Evolutionary conservation across 1,140 invertebrate species (phyloP).

Genomic region (Diorhabda elongata): DNA sequence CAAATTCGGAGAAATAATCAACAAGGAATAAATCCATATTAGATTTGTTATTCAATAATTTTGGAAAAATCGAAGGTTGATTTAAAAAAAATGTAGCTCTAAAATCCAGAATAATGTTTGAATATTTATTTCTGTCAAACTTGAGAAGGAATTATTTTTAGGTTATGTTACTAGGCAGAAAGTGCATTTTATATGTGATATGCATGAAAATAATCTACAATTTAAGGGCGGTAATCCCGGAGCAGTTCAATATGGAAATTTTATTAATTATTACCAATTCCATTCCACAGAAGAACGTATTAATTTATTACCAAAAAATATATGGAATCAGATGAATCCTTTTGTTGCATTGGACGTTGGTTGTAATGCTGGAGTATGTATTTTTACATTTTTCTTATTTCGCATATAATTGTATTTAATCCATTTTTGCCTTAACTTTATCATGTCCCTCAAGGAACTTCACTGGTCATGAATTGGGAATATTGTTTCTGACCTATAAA

Average conservation of each 20-base stretch:
- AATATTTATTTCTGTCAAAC: no score
- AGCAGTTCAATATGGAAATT: constrained; percentile 73
- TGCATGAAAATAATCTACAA: constrained; percentile 28
- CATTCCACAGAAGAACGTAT: constrained; percentile 65
- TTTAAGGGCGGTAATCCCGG: constrained; percentile 61
- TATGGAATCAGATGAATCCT: constrained; percentile 53
- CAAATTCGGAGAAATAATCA: no score
- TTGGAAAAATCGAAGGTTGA: no score
- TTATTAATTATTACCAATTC: constrained; percentile 82
- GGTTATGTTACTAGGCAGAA: no score
- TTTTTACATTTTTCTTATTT: constrained; percentile 13
- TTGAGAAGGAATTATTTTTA: no score
- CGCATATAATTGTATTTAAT: constrained; percentile 11
- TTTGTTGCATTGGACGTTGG: constrained; percentile 65
- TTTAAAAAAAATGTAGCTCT: no score
- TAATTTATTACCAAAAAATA: constrained; percentile 55
- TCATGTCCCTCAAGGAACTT: no score
- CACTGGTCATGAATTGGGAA: no score
- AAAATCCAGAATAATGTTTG: no score
- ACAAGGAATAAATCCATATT: no score
- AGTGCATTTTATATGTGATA: not conserved
- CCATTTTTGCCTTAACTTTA: constrained; percentile 6
- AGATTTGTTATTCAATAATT: no score
- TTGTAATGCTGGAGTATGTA: constrained; percentile 69
- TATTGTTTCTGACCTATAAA: no score